phyloP scores from a whole-genome alignment of 1,140 invertebrate genomes.

The Drosophila orosa region DNA sequence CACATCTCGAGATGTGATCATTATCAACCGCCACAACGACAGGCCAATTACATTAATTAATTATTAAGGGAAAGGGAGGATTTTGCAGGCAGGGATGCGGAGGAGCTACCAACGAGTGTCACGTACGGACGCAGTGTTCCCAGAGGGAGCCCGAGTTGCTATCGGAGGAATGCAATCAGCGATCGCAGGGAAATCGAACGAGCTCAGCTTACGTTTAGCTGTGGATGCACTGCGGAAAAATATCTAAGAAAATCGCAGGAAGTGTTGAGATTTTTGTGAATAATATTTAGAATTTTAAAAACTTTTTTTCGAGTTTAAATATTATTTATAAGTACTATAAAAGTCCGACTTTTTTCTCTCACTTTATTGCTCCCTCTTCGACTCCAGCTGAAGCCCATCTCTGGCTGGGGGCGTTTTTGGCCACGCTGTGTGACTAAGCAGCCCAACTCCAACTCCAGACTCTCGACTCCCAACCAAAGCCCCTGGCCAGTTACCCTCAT shows the following conservation, averaged over 20 bases:
- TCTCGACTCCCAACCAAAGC: constrained; percentile 8
- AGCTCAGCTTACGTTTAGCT: constrained; percentile 54
- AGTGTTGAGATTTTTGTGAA: not conserved
- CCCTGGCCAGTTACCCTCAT: constrained; percentile 24
- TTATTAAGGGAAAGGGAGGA: constrained; percentile 65
- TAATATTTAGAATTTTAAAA: too few relatives aligned
- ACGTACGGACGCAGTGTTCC: constrained; percentile 70
- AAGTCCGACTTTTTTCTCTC: too few relatives aligned
- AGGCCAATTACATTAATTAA: constrained; percentile 84
- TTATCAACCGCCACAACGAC: constrained; percentile 80
- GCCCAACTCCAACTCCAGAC: constrained; percentile 16
- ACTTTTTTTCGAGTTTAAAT: not conserved
- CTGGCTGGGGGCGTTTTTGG: constrained; percentile 68
- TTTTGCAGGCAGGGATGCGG: constrained; percentile 18
- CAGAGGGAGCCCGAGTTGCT: constrained; percentile 60
- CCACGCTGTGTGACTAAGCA: constrained; percentile 73
- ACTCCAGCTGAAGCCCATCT: constrained; percentile 34
- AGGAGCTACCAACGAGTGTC: constrained; percentile 60
- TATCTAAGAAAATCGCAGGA: not conserved
- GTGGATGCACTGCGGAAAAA: constrained; percentile 9
- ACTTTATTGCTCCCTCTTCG: constrained; percentile 3
- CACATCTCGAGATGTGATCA: constrained; percentile 81
- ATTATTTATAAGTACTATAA: too few relatives aligned
- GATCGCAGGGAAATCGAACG: constrained; percentile 69
- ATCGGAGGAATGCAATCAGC: constrained; percentile 76